Evolutionary conservation across 2,888 invertebrate species (phyloP), one percentile per base, ranked within the genome.

Genomic region (Boloria euphrosyne): DNA sequence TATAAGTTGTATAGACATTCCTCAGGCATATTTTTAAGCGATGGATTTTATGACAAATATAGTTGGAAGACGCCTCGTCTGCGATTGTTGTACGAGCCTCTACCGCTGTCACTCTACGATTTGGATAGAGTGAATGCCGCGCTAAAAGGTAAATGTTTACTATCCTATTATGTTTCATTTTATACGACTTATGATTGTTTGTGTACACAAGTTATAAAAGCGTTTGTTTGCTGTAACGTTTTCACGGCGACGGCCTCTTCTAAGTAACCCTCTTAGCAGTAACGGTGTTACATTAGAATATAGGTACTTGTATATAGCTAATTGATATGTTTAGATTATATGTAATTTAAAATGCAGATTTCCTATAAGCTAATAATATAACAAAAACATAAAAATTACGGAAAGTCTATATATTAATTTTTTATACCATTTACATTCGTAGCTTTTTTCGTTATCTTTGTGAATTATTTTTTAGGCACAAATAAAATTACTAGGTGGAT

Each of bases 111-210:
- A 74, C 87, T 90, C 77, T 91, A 90, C 78, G 91, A 90, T 84
- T 86, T 89, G 86, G 90, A 90, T 80, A 87, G 91, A 89, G 90
- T 92, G 75, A 90, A 90, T 83, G 90, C 90, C 75, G 90, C 92
- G 73, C 86, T 92, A 81, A 90, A 89, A 90, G 91, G 92, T 92
- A 91, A 91, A 90, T 88, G 80, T 90, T 89, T 85, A 82, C 83
- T 79, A 75, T 83, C 79, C 77, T 70, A 71, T 80, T 82, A 82
- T 80, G 79, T 83, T 84, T 81, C 81, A 82, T 81, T 77, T 69
- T 78, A 80, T 84, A 76, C 80, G 80, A 62, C 58, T 61, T 66
- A 63, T 69, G 69, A 69, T 70, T 65, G 70, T 66, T 67, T 71
- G 66, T 77, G 78, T 78, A 82, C 74, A 82, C 77, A 78, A 72